Conservation (phyloP, 2,113 vertebrate genomes). For the Eurystomus gularis region DNA sequence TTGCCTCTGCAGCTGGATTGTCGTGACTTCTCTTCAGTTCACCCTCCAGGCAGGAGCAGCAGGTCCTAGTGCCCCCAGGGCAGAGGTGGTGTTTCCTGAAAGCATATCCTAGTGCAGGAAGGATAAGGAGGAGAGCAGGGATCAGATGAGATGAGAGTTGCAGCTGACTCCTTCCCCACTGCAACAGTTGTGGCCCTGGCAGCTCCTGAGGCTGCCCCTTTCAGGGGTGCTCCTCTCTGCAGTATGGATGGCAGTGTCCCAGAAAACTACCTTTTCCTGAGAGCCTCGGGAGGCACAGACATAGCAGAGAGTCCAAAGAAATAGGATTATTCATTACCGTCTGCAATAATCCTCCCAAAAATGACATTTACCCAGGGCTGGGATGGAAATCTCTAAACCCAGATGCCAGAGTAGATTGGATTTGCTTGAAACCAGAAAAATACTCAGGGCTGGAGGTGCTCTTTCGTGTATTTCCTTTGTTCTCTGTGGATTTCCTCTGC, state of each 20-base stretch:
- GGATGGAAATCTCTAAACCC: neutral
- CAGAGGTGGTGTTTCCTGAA: neutral
- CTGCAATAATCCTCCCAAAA: neutral
- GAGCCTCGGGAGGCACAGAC: neutral
- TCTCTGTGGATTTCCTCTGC: conserved; percentile 31
- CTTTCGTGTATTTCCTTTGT: neutral
- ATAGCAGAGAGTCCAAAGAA: neutral
- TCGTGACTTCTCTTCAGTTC: neutral
- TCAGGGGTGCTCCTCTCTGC: neutral
- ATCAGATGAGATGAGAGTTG: neutral
- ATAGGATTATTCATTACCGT: neutral
- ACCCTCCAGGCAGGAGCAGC: neutral
- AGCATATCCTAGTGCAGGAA: neutral
- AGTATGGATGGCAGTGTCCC: neutral
- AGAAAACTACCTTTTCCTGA: neutral
- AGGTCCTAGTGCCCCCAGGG: neutral
- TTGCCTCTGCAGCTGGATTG: neutral
- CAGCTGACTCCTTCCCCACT: neutral
- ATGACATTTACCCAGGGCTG: neutral
- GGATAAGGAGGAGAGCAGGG: neutral
- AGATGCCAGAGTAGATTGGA: neutral
- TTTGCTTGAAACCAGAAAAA: neutral
- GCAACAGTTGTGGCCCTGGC: neutral
- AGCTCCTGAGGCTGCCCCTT: neutral
- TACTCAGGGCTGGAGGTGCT: neutral